Percentiles rank a stretch among this genome's conserved stretches.
These are phyloP conservation scores for Psilopsiagon aymara DNA, from an alignment of 2,113 vertebrate genomes.

Conservation along the genomic window DNA sequence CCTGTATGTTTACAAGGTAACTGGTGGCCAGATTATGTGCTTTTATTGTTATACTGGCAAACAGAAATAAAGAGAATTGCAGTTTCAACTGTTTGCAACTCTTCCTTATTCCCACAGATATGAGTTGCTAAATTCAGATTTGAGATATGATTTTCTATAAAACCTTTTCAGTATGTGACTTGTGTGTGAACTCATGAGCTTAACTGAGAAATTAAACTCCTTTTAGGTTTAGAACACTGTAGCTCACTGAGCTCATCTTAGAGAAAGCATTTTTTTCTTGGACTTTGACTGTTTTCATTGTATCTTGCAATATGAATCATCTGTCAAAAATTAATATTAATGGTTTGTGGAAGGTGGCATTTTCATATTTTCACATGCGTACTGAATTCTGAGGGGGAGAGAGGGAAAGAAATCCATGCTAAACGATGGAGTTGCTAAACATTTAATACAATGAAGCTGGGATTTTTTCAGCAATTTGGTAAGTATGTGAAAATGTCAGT, in stretches of 20 bases:
- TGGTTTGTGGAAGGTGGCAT: background rate
- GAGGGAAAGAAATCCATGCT: background rate
- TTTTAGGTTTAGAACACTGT: background rate
- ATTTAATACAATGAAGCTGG: background rate
- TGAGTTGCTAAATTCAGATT: background rate
- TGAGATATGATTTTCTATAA: background rate
- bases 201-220: background rate
- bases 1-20: background rate
- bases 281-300: background rate
- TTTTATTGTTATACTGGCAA: background rate
- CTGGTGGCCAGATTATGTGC: background rate
- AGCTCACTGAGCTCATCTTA: background rate
- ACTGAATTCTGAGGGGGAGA: background rate
- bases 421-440: slow-evolving; percentile 23
- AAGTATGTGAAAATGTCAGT: background rate
- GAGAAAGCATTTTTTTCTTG: background rate
- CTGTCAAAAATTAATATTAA: background rate
- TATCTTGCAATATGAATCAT: background rate
- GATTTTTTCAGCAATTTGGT: background rate
- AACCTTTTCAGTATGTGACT: background rate
- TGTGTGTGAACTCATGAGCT: background rate
- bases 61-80: background rate
- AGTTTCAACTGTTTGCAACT: background rate
- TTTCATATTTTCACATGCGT: background rate
- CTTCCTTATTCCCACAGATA: background rate